Percentiles rank a stretch among this genome's conserved stretches.
These are phyloP conservation scores for Elaphurus davidianus DNA, from an alignment of 2,113 vertebrate species.

Conservation along the genomic window DNA sequence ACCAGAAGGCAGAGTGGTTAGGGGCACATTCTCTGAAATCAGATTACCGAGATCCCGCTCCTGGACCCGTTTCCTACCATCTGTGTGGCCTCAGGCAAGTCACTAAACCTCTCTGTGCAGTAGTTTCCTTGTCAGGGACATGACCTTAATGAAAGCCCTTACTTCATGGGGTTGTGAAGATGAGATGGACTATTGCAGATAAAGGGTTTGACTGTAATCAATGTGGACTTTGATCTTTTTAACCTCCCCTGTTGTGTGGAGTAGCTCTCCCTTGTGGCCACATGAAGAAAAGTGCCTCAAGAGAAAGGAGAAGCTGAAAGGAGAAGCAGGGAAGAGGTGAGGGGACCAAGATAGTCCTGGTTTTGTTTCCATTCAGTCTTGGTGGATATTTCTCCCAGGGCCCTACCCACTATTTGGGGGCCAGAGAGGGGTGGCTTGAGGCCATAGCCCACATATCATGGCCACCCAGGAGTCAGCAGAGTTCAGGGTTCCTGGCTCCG, in stretches of 20 bases:
- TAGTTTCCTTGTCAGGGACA: not conserved
- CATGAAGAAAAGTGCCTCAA: not conserved
- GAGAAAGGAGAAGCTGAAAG: not conserved
- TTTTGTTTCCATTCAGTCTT: not conserved
- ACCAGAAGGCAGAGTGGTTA: not conserved
- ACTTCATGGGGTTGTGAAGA: not conserved
- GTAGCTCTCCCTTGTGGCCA: not conserved
- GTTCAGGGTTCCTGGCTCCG: not conserved
- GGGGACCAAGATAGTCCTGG: not conserved
- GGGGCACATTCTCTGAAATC: not conserved
- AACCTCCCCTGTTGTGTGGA: not conserved
- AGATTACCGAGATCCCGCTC: not conserved
- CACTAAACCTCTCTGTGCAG: not conserved
- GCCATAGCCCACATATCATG: too few relatives aligned
- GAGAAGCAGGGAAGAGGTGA: not conserved
- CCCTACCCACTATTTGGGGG: not conserved
- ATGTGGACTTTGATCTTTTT: rapidly evolving
- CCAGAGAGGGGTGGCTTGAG: not conserved
- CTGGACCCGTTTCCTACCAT: not conserved
- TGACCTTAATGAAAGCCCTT: not conserved
- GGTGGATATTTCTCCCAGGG: not conserved
- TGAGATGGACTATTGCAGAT: not conserved
- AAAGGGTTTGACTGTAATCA: not conserved
- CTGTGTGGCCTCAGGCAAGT: not conserved
- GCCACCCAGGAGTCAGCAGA: not conserved